phyloP scores from a whole-genome alignment of 2,888 invertebrate genomes.

The Myopa testacea region DNA sequence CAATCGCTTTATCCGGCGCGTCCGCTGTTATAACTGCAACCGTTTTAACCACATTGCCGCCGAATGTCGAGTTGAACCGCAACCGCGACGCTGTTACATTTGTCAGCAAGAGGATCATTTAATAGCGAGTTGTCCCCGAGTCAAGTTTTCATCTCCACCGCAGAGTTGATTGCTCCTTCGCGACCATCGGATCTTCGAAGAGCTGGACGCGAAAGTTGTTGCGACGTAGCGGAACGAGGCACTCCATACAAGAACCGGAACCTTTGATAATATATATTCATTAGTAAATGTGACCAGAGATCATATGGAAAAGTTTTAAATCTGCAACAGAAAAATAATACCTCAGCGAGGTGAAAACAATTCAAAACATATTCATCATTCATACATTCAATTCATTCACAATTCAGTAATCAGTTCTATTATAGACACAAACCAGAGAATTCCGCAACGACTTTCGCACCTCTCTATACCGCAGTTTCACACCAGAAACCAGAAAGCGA shows the following conservation, averaged over 20 bases:
- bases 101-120: slow-evolving; percentile 91
- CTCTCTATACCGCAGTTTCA: too few species aligned
- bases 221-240: slow-evolving; percentile 86
- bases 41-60: slow-evolving; percentile 94
- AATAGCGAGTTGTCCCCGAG: slow-evolving; percentile 87
- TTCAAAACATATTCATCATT: not conserved
- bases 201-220: slow-evolving; percentile 93
- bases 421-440: slow-evolving; percentile 52
- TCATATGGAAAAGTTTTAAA: too few species aligned
- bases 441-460: not conserved
- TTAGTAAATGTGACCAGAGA: too few species aligned
- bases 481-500: too few species aligned
- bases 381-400: too few species aligned
- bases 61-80: slow-evolving; percentile 87
- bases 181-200: slow-evolving; percentile 96
- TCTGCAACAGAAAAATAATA: too few species aligned
- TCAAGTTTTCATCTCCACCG: slow-evolving; percentile 57
- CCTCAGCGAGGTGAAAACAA: not conserved
- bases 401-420: slow-evolving; percentile 1
- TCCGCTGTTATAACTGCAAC: slow-evolving; percentile 94
- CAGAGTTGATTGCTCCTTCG: slow-evolving; percentile 75
- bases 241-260: slow-evolving; percentile 95
- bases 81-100: slow-evolving; percentile 91
- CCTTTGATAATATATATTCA: slow-evolving; percentile 89
- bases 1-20: slow-evolving; percentile 83